Conservation (phyloP, 2,888 invertebrate genomes). For the Dynastes tityus region DNA sequence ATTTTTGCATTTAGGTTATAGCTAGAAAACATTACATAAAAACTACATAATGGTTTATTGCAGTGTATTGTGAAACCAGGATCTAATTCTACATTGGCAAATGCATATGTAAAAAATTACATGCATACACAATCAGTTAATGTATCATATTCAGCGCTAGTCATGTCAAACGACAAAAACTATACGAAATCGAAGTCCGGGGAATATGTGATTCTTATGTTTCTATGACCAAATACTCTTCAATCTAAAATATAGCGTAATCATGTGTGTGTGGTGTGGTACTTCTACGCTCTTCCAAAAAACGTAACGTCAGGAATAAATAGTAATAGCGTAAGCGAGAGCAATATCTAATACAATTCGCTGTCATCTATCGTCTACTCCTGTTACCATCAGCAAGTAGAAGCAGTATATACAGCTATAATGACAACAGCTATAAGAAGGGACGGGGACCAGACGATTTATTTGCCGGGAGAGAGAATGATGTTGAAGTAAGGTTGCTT, state of each 20-base stretch:
- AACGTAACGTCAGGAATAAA: slow-evolving; percentile 25
- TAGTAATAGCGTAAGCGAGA: not conserved
- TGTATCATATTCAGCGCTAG: no score
- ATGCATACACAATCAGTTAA: no score
- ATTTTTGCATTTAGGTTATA: no score
- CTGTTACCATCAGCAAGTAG: slow-evolving; percentile 16
- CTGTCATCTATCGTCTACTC: slow-evolving; percentile 37
- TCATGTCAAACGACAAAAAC: not conserved
- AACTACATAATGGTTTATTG: no score
- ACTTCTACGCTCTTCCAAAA: not conserved
- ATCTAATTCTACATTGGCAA: no score
- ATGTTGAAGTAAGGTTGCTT: slow-evolving; percentile 33
- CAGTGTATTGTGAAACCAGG: no score
- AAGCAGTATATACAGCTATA: slow-evolving; percentile 3
- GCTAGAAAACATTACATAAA: no score
- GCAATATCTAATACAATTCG: slow-evolving; percentile 33
- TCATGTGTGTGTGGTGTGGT: not conserved
- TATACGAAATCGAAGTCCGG: not conserved
- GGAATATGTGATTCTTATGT: not conserved
- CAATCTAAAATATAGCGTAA: no score
- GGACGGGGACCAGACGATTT: slow-evolving; percentile 56
- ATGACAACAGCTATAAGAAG: slow-evolving; percentile 48
- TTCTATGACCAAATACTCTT: not conserved
- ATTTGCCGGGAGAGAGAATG: slow-evolving; percentile 49
- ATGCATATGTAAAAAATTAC: no score